Percentiles rank a stretch among this genome's conserved stretches.
Evolutionary conservation across 2,797 vertebrate genomes (phyloP).

Genomic region (Mus spretus): DNA sequence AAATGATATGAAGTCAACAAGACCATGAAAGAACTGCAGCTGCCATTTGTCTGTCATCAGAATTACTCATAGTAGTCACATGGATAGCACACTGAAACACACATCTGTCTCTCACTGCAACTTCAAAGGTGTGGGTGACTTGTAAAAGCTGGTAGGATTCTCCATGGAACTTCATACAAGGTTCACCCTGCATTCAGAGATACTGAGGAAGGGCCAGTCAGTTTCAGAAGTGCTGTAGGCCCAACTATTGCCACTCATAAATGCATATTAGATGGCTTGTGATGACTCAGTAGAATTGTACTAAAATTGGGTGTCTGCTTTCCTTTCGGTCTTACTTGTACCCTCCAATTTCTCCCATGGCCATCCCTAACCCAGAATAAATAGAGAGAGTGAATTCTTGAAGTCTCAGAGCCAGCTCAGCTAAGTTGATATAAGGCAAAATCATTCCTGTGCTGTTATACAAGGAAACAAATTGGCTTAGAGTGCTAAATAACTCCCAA

Average conservation of each 20-base stretch:
- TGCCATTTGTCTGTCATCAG: constrained; percentile 23
- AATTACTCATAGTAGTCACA: background rate
- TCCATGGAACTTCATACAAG: background rate
- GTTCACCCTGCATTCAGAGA: background rate
- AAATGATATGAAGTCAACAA: background rate
- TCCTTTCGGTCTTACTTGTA: background rate
- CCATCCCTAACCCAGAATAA: background rate
- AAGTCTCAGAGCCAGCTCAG: constrained; percentile 11
- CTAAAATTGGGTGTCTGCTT: background rate
- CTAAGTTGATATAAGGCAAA: constrained; percentile 27
- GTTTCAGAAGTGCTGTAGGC: background rate
- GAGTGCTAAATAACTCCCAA: constrained; percentile 44
- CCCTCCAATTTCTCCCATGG: constrained; percentile 6
- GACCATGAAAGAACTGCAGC: constrained; percentile 22
- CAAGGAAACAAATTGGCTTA: constrained; percentile 18
- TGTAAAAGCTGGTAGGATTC: background rate
- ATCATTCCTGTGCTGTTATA: constrained; percentile 22
- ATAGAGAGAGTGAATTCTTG: constrained; percentile 31
- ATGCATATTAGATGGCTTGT: background rate
- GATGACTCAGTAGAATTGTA: background rate
- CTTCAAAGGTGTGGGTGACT: background rate
- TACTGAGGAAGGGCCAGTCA: background rate
- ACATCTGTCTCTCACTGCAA: background rate
- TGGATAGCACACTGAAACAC: background rate
- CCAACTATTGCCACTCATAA: background rate